phyloP scores from a whole-genome alignment of 2,797 vertebrate genomes.

The Margarornis squamiger region DNA sequence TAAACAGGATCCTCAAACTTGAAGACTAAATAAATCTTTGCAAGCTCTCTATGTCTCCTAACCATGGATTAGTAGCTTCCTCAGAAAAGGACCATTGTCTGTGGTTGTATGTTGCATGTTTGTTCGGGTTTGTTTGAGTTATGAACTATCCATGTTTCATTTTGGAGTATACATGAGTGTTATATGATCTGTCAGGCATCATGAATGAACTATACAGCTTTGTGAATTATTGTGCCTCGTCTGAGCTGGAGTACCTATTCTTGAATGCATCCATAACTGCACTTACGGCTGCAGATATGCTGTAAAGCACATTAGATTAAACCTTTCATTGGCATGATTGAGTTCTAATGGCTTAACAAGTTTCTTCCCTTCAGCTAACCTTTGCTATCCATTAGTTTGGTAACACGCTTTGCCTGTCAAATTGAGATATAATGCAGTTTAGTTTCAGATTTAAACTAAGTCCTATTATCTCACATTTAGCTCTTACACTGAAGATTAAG shows the following conservation, averaged over 20 bases:
- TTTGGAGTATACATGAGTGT: neutral
- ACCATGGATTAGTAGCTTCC: neutral
- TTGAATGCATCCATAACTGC: neutral
- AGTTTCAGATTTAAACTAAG: conserved; percentile 15
- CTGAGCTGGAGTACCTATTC: neutral
- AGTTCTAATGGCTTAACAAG: conserved; percentile 39
- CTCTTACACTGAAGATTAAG: neutral
- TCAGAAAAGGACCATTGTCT: neutral
- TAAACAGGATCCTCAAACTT: neutral
- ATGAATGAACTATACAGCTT: neutral
- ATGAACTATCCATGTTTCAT: neutral
- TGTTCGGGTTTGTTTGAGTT: neutral
- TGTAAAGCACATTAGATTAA: conserved; percentile 14
- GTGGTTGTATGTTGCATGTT: neutral
- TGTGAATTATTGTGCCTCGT: neutral
- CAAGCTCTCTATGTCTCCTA: neutral
- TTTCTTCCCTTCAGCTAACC: conserved; percentile 47
- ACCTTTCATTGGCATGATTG: conserved; percentile 34
- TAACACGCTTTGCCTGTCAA: conserved; percentile 4
- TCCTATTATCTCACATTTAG: neutral
- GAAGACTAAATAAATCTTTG: neutral
- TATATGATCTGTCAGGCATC: neutral
- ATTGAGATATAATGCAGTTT: conserved; percentile 15
- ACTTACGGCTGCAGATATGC: neutral
- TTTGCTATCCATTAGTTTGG: conserved; percentile 28